Percentiles rank a stretch among this genome's conserved stretches.
Conservation (phyloP, 1,140 invertebrate species). For the Conus ventricosus region DNA sequence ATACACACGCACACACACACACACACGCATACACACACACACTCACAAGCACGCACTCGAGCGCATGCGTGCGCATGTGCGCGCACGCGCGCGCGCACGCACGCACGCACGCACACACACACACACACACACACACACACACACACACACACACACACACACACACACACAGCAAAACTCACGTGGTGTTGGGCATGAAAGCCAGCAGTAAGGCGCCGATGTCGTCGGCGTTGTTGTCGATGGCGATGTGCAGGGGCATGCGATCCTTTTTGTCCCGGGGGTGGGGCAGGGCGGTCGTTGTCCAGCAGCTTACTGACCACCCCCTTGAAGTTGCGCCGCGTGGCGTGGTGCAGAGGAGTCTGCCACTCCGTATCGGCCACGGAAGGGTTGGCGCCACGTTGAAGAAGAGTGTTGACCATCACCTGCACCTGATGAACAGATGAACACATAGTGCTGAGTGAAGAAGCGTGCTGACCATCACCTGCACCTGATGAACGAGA, state of each 20-base stretch:
- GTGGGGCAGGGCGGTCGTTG: conserved; percentile 59
- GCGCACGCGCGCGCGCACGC: background rate
- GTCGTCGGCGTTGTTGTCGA: conserved; percentile 58
- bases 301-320: conserved; percentile 64
- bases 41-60: background rate
- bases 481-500: too few relatives aligned
- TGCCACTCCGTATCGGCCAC: conserved; percentile 49
- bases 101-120: background rate
- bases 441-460: too few relatives aligned
- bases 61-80: background rate
- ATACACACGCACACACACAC: background rate
- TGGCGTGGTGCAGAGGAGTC: conserved; percentile 66
- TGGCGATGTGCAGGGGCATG: conserved; percentile 58
- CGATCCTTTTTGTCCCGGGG: conserved; percentile 52
- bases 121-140: background rate
- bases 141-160: conserved; percentile 10
- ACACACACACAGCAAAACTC: conserved; percentile 20
- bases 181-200: conserved; percentile 63
- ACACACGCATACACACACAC: conserved; percentile 16
- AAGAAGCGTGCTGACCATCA: too few relatives aligned
- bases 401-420: conserved; percentile 60
- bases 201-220: conserved; percentile 60
- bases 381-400: conserved; percentile 63
- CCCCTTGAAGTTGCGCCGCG: conserved; percentile 58
- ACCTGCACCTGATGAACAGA: conserved; percentile 56